Evolutionary conservation across 2,888 invertebrate genomes (phyloP).

Genomic region (Pyrrhia umbra): DNA sequence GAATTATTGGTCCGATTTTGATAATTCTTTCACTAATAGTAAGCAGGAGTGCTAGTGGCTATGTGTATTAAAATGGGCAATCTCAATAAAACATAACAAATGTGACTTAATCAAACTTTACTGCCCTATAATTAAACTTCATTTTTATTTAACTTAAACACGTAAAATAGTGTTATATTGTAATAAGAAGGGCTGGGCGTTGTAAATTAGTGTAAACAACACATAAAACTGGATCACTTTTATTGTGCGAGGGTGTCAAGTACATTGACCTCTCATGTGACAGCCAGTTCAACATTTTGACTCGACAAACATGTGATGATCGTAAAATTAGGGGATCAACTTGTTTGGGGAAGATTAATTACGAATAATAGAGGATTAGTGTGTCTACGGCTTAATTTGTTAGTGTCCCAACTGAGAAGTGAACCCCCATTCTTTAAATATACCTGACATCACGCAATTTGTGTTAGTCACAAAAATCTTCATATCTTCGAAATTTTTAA

Average conservation of each 20-base stretch:
- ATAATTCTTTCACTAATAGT: too few relatives aligned
- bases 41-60: too few relatives aligned
- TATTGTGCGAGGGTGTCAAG: constrained; percentile 70
- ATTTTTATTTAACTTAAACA: constrained; percentile 39
- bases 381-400: constrained; percentile 16
- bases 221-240: constrained; percentile 76
- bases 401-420: neutral
- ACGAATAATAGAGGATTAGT: constrained; percentile 35
- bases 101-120: constrained; percentile 2
- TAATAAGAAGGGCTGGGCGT: constrained; percentile 52
- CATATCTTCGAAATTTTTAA: neutral
- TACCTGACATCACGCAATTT: neutral
- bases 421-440: constrained; percentile 9
- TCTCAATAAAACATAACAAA: neutral
- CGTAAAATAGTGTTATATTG: constrained; percentile 20
- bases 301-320: constrained; percentile 38
- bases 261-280: constrained; percentile 63
- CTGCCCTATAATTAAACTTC: constrained; percentile 22
- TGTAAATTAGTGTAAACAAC: constrained; percentile 82
- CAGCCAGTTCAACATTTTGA: constrained; percentile 37
- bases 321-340: constrained; percentile 43
- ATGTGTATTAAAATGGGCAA: too few relatives aligned
- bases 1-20: neutral
- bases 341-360: constrained; percentile 37
- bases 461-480: neutral